These are phyloP conservation scores for Enteromius trimaculatus DNA, from an alignment of 2,797 vertebrate species.

Conservation along the genomic window DNA sequence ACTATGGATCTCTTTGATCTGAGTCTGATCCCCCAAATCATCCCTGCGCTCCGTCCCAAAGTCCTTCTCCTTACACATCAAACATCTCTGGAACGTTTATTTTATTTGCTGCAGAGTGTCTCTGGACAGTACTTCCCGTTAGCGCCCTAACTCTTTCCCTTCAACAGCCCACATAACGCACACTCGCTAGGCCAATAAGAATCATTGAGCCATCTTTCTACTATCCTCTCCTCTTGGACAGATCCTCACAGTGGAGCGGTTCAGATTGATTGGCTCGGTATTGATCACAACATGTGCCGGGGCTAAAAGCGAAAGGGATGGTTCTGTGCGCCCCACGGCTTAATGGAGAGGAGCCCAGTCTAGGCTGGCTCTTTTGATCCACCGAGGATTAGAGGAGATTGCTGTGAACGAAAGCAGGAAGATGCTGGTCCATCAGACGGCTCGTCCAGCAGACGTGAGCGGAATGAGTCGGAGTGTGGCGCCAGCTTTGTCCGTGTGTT, in stretches of 20 bases:
- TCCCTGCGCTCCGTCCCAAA: conserved; percentile 15
- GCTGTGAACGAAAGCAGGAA: conserved; percentile 72
- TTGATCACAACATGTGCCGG: conserved; percentile 74
- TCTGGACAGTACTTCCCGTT: conserved; percentile 8
- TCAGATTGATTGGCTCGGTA: conserved; percentile 76
- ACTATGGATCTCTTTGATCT: conserved; percentile 60
- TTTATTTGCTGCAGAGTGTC: conserved; percentile 12
- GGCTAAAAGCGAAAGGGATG: conserved; percentile 63
- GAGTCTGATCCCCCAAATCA: conserved; percentile 63
- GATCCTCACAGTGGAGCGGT: conserved; percentile 42
- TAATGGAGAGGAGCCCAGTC: conserved; percentile 77
- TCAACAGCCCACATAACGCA: conserved; percentile 59
- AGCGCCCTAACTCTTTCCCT: not conserved
- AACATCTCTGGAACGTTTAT: conserved; percentile 10
- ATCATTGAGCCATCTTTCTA: conserved; percentile 60
- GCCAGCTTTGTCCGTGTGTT: not conserved
- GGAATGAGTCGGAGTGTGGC: conserved; percentile 45
- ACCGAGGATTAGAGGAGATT: conserved; percentile 74
- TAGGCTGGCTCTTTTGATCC: conserved; percentile 77
- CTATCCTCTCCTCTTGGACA: conserved; percentile 26
- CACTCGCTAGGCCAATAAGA: conserved; percentile 61
- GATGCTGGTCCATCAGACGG: conserved; percentile 61
- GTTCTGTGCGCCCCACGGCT: conserved; percentile 62
- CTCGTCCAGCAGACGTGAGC: conserved; percentile 51
- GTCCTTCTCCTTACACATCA: conserved; percentile 1